Percentiles rank a stretch among this genome's conserved stretches.
Evolutionary conservation across 2,888 invertebrate species (phyloP).

Genomic region (Priocnemis perturbator): DNA sequence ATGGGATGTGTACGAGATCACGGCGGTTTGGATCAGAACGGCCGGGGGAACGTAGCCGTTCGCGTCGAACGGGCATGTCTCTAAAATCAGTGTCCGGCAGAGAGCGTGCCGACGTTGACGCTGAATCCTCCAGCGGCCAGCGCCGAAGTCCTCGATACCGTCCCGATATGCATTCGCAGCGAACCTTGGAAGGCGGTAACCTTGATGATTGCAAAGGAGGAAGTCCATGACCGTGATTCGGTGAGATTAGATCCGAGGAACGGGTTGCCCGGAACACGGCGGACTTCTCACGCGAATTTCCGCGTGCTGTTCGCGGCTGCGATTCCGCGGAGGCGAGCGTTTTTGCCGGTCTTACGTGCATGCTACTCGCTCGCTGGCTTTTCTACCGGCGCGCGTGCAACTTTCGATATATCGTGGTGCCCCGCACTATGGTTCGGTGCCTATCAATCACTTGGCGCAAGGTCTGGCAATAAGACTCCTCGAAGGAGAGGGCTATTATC

Average conservation of each 20-base stretch:
- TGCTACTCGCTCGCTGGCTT: conserved; percentile 16
- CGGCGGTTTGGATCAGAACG: no score
- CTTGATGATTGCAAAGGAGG: conserved; percentile 25
- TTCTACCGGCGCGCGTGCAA: conserved; percentile 34
- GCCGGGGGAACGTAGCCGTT: no score
- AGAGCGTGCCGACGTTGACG: no score
- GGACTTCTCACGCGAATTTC: conserved; percentile 49
- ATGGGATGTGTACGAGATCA: no score
- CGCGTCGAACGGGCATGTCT: no score
- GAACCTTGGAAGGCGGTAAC: conserved; percentile 13
- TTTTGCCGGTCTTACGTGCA: conserved; percentile 2
- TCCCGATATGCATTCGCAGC: conserved; percentile 9
- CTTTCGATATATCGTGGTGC: conserved; percentile 56
- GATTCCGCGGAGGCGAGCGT: conserved; percentile 24
- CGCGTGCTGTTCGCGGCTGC: conserved; percentile 25
- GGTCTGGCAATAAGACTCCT: conserved; percentile 67
- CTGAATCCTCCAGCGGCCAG: background rate
- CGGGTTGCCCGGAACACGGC: conserved; percentile 23
- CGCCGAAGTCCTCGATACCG: background rate
- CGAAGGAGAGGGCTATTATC: conserved; percentile 70
- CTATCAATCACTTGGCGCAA: conserved; percentile 71
- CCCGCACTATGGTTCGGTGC: conserved; percentile 61
- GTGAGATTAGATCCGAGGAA: conserved; percentile 20
- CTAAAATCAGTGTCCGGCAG: no score
- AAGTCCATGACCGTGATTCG: conserved; percentile 26